phyloP scores from a whole-genome alignment of 2,797 vertebrate species.

The Diglossa cyanea region DNA sequence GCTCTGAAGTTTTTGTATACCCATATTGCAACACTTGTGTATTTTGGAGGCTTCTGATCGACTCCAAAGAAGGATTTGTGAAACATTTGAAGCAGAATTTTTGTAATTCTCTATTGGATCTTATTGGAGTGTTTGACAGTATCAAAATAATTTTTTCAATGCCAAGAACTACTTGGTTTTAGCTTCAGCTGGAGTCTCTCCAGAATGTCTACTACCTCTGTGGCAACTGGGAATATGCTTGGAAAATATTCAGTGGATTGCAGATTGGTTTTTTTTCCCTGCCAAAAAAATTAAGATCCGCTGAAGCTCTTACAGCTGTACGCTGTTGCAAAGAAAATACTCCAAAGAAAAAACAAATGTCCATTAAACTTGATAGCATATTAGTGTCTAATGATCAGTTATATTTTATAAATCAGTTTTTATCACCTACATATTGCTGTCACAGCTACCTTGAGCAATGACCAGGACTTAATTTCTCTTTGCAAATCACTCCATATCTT shows the following conservation, averaged over 20 bases:
- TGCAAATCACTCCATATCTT: background rate
- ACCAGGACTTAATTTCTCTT: background rate
- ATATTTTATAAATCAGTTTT: conserved; percentile 17
- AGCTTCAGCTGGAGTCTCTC: conserved; percentile 17
- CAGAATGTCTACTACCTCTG: conserved; percentile 38
- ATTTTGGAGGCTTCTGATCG: background rate
- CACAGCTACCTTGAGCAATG: background rate
- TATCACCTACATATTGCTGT: background rate
- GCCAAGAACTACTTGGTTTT: conserved; percentile 10
- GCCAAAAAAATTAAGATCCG: conserved; percentile 47
- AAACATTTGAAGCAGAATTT: background rate
- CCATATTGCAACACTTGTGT: background rate
- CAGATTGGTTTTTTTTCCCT: conserved; percentile 24
- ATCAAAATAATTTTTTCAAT: conserved; percentile 16
- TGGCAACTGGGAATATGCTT: conserved; percentile 29
- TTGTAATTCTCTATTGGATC: conserved; percentile 5
- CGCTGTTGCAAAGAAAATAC: conserved; percentile 44
- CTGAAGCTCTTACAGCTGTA: conserved; percentile 50
- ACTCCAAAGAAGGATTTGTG: background rate
- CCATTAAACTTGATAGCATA: background rate
- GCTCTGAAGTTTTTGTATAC: background rate
- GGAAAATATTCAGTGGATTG: conserved; percentile 55
- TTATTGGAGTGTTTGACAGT: background rate
- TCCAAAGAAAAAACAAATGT: conserved; percentile 22
- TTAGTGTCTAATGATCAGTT: background rate